phyloP scores from a whole-genome alignment of 2,113 vertebrate species.

The Protobothrops flavoviridis region DNA sequence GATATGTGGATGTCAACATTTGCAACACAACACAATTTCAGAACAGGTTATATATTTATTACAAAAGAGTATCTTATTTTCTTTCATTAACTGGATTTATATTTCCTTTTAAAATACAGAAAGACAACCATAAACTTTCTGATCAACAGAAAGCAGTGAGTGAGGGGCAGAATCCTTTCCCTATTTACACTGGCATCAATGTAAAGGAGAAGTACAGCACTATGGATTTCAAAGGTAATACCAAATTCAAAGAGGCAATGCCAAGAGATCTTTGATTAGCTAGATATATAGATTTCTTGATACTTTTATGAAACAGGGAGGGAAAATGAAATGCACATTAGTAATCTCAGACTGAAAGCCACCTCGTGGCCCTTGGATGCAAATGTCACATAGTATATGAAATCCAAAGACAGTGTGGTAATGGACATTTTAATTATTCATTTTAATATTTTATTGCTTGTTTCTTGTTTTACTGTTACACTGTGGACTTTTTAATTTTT shows the following conservation, averaged over 20 bases:
- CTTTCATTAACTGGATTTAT: slow-evolving; percentile 24
- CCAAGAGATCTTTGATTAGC: neutral
- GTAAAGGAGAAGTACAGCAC: slow-evolving; percentile 76
- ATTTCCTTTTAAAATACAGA: slow-evolving; percentile 50
- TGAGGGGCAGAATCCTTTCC: slow-evolving; percentile 82
- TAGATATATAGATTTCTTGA: neutral
- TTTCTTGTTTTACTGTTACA: neutral
- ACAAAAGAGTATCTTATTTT: neutral
- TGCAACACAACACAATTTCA: neutral
- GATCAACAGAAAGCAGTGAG: slow-evolving; percentile 77
- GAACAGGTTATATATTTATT: neutral
- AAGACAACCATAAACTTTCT: slow-evolving; percentile 73
- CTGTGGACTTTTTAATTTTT: neutral
- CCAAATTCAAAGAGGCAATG: neutral
- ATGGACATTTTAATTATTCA: neutral
- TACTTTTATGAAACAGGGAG: neutral
- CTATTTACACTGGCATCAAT: slow-evolving; percentile 84
- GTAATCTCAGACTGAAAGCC: neutral
- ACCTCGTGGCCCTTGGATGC: neutral
- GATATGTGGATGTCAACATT: neutral
- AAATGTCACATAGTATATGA: neutral
- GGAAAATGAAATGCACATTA: neutral
- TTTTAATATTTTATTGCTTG: neutral
- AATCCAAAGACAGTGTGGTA: neutral
- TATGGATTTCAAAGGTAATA: slow-evolving; percentile 74